A percentile compares a stretch with the other conserved stretches of the same genome.
phyloP scores from a whole-genome alignment of 2,113 vertebrate genomes.

The Montifringilla adamsi region DNA sequence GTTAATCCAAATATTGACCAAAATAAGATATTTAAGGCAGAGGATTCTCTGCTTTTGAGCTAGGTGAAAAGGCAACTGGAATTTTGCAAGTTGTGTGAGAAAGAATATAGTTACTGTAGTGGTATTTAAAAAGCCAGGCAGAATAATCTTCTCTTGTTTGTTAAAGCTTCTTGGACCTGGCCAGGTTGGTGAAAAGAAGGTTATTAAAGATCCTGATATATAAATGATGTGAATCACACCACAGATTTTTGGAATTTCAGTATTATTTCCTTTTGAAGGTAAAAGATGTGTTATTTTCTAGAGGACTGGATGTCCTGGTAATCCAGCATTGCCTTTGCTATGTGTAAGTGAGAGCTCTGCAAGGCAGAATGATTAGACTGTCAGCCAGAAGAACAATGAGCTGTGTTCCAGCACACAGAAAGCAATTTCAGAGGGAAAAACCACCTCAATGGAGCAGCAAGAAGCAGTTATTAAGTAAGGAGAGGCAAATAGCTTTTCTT shows the following conservation, averaged over 20 bases:
- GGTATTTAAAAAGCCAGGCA: background rate
- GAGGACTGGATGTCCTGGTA: background rate
- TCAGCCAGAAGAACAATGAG: constrained; percentile 39
- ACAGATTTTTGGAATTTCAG: background rate
- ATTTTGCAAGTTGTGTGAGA: background rate
- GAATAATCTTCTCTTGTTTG: background rate
- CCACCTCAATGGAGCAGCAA: background rate
- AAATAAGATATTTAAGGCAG: background rate
- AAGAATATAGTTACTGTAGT: background rate
- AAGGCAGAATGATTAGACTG: constrained; percentile 7
- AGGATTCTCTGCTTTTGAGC: background rate
- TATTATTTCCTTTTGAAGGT: background rate
- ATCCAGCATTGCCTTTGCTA: background rate
- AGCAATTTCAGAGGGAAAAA: constrained; percentile 5
- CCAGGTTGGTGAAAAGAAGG: background rate
- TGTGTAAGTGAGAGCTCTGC: background rate
- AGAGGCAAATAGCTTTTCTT: background rate
- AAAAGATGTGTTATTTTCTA: background rate
- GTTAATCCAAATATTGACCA: background rate
- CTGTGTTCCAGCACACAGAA: constrained; percentile 2
- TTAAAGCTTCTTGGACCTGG: background rate
- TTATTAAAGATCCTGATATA: background rate
- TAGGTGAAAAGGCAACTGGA: background rate
- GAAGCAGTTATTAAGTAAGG: background rate
- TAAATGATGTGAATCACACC: background rate